A percentile compares a stretch with the other conserved stretches of the same genome.
phyloP scores from a whole-genome alignment of 2,888 invertebrate genomes.

The Sipha maydis region DNA sequence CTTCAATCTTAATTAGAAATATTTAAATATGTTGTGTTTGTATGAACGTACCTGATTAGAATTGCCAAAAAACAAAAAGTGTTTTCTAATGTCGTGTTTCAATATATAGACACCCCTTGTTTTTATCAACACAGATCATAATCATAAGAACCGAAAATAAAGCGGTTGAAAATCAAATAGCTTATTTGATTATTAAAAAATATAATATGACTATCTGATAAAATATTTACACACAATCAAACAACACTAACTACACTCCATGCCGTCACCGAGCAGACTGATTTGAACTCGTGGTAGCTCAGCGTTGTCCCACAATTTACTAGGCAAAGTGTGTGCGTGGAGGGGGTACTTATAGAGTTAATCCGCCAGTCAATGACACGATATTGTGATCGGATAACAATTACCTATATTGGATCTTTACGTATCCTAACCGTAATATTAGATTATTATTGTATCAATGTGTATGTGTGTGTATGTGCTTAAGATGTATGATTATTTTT shows the following conservation, averaged over 20 bases:
- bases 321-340: not conserved
- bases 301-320: constrained; percentile 21
- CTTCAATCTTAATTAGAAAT: no score
- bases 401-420: constrained; percentile 28
- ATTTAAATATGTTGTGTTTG: not conserved
- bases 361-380: constrained; percentile 55
- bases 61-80: not conserved
- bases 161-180: not conserved
- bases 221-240: not conserved
- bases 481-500: no score
- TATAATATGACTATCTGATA: not conserved
- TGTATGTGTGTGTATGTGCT: no score
- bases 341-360: constrained; percentile 26
- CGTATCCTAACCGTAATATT: not conserved
- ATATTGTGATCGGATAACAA: constrained; percentile 38
- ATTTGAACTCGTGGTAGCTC: constrained; percentile 25
- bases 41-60: not conserved
- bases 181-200: not conserved
- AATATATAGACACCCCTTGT: not conserved
- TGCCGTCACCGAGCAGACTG: constrained; percentile 39
- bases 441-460: not conserved
- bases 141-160: not conserved
- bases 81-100: not conserved
- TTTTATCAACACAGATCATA: not conserved
- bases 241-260: not conserved